Conservation (phyloP, 2,797 vertebrate genomes). For the Sciurus carolinensis region DNA sequence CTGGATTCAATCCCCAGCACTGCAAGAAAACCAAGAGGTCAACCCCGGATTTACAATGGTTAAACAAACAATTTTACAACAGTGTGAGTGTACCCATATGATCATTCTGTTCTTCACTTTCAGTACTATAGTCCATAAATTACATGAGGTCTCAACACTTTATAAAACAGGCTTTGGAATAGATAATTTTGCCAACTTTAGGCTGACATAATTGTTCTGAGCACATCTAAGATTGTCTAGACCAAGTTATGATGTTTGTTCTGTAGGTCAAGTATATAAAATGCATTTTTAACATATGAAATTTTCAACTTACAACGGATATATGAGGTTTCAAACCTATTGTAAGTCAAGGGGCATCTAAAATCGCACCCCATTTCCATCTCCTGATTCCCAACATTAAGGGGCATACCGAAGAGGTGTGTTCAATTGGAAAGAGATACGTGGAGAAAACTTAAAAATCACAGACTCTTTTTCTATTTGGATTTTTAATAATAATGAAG, state of each 20-base stretch:
- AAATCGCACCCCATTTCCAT: not conserved
- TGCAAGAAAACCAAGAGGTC: not conserved
- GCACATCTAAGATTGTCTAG: not conserved
- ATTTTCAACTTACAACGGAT: not conserved
- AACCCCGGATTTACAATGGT: not conserved
- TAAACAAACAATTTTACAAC: not conserved
- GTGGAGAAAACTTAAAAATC: not conserved
- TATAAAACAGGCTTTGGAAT: not conserved
- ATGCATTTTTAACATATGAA: not conserved
- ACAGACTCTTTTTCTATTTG: slow-evolving; percentile 34
- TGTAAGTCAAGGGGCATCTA: not conserved
- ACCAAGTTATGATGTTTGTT: too few relatives aligned
- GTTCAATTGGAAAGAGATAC: slow-evolving; percentile 20
- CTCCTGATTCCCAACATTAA: not conserved
- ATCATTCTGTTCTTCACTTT: not conserved
- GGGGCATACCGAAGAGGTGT: not conserved
- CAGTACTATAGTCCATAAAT: not conserved
- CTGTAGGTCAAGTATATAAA: not conserved
- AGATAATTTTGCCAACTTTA: not conserved
- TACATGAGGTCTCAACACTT: not conserved
- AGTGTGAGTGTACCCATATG: not conserved
- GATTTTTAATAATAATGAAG: slow-evolving; percentile 19
- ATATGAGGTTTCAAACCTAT: not conserved
- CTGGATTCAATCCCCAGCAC: not conserved
- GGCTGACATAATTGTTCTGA: not conserved